phyloP scores from a whole-genome alignment of 2,113 vertebrate species.

The Rhinoderma darwinii region DNA sequence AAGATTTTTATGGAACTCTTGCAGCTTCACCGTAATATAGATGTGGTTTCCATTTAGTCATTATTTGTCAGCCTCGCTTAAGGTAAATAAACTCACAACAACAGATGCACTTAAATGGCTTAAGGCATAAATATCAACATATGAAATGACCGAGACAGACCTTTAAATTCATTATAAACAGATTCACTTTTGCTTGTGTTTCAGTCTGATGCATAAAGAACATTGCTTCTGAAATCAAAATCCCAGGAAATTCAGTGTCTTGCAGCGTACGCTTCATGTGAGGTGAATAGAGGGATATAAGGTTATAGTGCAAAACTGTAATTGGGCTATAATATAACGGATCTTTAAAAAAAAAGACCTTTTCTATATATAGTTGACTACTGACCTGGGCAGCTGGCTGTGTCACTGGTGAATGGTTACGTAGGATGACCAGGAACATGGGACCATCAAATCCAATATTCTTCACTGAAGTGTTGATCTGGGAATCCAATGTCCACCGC shows the following conservation, averaged over 20 bases:
- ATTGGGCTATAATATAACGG: not conserved
- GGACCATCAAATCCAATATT: too few relatives aligned
- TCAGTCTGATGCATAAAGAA: not conserved
- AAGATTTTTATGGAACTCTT: slow-evolving; percentile 1
- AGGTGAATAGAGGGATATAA: too few relatives aligned
- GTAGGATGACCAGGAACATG: too few relatives aligned
- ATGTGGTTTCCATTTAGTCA: slow-evolving; percentile 34
- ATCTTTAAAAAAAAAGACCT: too few relatives aligned
- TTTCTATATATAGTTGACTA: too few relatives aligned
- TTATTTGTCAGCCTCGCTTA: slow-evolving; percentile 7
- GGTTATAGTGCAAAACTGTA: not conserved
- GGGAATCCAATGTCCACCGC: too few relatives aligned
- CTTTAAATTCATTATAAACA: slow-evolving; percentile 1
- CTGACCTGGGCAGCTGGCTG: too few relatives aligned
- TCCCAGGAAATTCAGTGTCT: not conserved
- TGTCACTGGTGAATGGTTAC: too few relatives aligned
- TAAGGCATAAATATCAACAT: slow-evolving; percentile 14
- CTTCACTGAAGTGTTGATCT: too few relatives aligned
- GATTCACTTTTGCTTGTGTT: not conserved
- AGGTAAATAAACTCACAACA: not conserved
- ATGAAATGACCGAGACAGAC: not conserved
- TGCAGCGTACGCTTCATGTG: too few relatives aligned
- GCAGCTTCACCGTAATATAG: not conserved
- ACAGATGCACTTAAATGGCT: not conserved
- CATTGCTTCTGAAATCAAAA: not conserved